Evolutionary conservation across 2,888 invertebrate species (phyloP), one percentile per base, ranked within the genome.

Genomic region (Ophion costatus): DNA sequence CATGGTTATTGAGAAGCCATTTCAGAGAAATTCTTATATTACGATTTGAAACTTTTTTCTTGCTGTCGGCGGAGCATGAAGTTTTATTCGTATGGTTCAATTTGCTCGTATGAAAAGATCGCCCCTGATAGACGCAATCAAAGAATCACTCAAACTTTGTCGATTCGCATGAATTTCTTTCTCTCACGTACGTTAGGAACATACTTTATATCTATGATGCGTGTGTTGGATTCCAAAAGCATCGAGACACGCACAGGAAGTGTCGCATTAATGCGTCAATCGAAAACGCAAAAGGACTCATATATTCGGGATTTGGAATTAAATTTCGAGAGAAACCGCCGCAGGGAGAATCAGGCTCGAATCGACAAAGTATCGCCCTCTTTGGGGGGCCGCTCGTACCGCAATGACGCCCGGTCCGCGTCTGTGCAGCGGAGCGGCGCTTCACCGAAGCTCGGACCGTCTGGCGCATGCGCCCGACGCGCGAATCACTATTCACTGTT

Each of bases 321-420:
- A 11, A 57, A 57, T 71, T 33, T n/a, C n/a, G 11, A 24, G 57
- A 33, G 10, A n/a, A 70, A 22, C 59, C n/a, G 29, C 29, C 2
- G n/a, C 24, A 0, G n/a, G 20, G 17, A 33, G 29, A 24, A 22
- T 10, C n/a, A 56, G 24, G 17, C 17, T 42, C 14, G 7, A 56
- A 71, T 33, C 70, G 56, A 42, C 59, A 57, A 17, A 11, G n/a
- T 22, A 38, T 10, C 38, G 59, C 20, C 71, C 71, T 73, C 71
- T 59, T 2, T n/a, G 24, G 20, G 38, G 4, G 14, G 22, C 4
- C 20, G 14, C 22, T 22, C 38, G 22, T 38, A 73, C 33, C 29
- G 14, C 69, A 71, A 38, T 67, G 67, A 22, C 42, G 22, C 22
- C n/a, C 7, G 10, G 22, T 51, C 1, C 11, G 45, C 2, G 11